phyloP scores from a whole-genome alignment of 1,140 invertebrate species.

The Octopus sinensis region DNA sequence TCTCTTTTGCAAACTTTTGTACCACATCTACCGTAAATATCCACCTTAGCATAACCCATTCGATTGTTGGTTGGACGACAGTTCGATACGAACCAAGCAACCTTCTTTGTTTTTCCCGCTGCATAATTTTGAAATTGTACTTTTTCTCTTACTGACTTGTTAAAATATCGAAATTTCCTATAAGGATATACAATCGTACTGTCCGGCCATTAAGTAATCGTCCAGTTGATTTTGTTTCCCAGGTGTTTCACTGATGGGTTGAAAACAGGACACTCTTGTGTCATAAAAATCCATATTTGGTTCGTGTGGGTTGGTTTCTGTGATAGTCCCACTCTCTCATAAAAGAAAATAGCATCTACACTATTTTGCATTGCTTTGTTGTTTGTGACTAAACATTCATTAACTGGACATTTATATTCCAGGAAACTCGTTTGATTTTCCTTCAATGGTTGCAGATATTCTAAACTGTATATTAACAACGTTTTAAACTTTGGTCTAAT shows the following conservation, averaged over 20 bases:
- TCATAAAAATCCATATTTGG: slow-evolving; percentile 65
- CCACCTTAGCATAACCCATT: slow-evolving; percentile 30
- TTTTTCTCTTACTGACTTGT: slow-evolving; percentile 27
- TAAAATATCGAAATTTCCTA: slow-evolving; percentile 83
- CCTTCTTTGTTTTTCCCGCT: slow-evolving; percentile 57
- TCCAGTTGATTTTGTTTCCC: slow-evolving; percentile 88
- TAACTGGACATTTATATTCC: too few species aligned
- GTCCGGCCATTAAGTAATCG: slow-evolving; percentile 79
- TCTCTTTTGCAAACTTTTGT: too few species aligned
- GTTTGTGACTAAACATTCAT: too few species aligned
- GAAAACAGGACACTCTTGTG: slow-evolving; percentile 73
- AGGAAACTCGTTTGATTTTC: too few species aligned
- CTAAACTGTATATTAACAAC: too few species aligned
- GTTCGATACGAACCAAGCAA: slow-evolving; percentile 97
- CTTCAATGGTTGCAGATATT: too few species aligned
- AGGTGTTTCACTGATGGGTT: slow-evolving; percentile 68
- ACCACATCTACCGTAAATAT: too few species aligned
- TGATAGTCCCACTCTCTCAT: too few species aligned
- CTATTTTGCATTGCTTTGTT: too few species aligned
- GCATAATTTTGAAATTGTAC: slow-evolving; percentile 50
- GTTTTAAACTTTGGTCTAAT: too few species aligned
- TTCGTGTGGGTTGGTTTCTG: too few species aligned
- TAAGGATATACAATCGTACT: slow-evolving; percentile 94
- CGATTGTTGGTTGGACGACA: slow-evolving; percentile 74
- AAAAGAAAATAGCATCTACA: too few species aligned